Conservation (phyloP, 2,888 invertebrate species). For the Zonitis immaculata region DNA sequence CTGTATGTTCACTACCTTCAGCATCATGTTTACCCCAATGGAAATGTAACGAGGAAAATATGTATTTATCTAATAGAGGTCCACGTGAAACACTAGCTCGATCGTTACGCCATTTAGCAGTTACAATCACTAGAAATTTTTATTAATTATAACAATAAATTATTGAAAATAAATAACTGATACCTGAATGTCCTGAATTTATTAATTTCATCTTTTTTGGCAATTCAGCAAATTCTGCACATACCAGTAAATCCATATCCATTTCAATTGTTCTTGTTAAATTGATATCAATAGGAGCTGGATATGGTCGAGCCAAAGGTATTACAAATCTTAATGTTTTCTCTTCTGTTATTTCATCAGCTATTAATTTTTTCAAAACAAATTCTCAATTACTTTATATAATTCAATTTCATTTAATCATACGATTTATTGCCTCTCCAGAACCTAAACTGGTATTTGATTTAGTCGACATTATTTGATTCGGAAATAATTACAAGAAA, state of each 20-base stretch:
- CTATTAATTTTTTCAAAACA: too few species aligned
- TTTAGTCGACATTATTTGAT: too few species aligned
- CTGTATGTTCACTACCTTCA: slow-evolving; percentile 62
- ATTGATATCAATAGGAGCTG: slow-evolving; percentile 50
- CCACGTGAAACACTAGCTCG: slow-evolving; percentile 58
- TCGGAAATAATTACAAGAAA: too few species aligned
- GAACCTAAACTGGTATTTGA: too few species aligned
- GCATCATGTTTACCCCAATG: slow-evolving; percentile 62
- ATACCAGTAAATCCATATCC: slow-evolving; percentile 51
- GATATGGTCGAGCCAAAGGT: neutral
- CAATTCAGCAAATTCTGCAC: slow-evolving; percentile 55
- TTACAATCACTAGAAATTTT: slow-evolving; percentile 52
- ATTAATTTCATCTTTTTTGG: slow-evolving; percentile 62
- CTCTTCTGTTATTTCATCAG: neutral
- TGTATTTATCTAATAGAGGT: slow-evolving; percentile 57
- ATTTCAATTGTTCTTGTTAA: slow-evolving; percentile 41
- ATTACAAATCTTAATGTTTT: neutral
- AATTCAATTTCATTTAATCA: too few species aligned
- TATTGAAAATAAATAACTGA: too few species aligned
- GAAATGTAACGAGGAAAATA: slow-evolving; percentile 64
- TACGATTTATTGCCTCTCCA: too few species aligned
- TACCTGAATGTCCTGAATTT: slow-evolving; percentile 65
- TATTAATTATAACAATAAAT: neutral
- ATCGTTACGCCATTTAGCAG: slow-evolving; percentile 59
- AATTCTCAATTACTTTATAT: too few species aligned